Base-by-base conservation (phyloP, 2,113 vertebrate species). In the Paralichthys olivaceus region DNA sequence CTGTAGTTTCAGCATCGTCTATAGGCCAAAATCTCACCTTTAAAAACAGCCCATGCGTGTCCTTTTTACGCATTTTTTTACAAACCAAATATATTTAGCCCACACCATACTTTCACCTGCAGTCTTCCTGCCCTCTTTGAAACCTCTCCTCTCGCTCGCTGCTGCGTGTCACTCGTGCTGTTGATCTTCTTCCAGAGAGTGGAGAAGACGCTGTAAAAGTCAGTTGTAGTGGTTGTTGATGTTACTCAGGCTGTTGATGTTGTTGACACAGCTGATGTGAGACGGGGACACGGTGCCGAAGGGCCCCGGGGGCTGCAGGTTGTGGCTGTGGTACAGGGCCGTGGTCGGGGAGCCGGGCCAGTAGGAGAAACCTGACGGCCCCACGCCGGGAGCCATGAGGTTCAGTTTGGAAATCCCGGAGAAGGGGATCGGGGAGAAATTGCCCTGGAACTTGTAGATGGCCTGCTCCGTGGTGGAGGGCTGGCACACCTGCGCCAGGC, bases 351-450 rank as follows among this genome's bases (percentile, higher is more conserved):
- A 95, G 0, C 96, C 95, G 0, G 97, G 94, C 97, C 97, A 99
- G 88, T 99, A 99, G 61, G 98, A 98, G 94, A 99, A 99, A 7
- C 98, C 92, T 0, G 97, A 93, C 0, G 96, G 96, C 0, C 96
- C 93, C 57, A 98, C 96, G 1, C 96, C 95, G 1, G 96, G 96
- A 37, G 96, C 95, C 90, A 99, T 95, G 15, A 99, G 96, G 88
- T 98, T 99, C 90, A 99, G 96, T 93, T 99, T 99, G 89, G 97
- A 98, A 74, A 99, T 96, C 66, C 97, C 96, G 0, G 97, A 90
- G 91, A 99, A 99, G 40, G 97, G 97, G 66, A 99, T 89, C 0
- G 97, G 96, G 0, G 96, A 94, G 82, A 99, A 95, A 90, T 97
- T 96, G 9, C 96, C 95, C 82, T 97, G 98, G 26, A 99, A 96